A percentile compares a stretch with the other conserved stretches of the same genome.
phyloP scores from a whole-genome alignment of 1,140 invertebrate species.

The Mamestra configurata region DNA sequence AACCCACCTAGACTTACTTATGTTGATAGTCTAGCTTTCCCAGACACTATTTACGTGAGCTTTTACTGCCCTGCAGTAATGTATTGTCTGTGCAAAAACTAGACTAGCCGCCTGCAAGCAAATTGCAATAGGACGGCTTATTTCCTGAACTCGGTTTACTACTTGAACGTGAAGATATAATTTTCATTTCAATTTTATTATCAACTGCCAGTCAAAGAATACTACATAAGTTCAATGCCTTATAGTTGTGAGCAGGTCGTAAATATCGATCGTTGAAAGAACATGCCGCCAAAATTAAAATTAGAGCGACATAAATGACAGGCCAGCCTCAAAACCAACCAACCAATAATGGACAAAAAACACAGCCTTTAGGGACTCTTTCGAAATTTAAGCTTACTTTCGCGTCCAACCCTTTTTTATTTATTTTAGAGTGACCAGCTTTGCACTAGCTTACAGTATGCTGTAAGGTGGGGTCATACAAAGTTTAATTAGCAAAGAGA shows the following conservation, averaged over 20 bases:
- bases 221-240: too few species aligned
- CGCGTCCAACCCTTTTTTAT: neutral
- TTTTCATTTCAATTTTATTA: too few species aligned
- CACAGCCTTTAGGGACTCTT: neutral
- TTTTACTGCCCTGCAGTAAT: constrained; percentile 21
- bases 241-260: neutral
- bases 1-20: neutral
- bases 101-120: constrained; percentile 25
- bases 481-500: constrained; percentile 32
- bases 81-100: constrained; percentile 34
- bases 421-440: neutral
- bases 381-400: neutral
- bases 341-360: neutral
- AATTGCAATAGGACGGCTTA: constrained; percentile 21
- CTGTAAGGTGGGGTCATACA: neutral
- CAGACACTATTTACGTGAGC: constrained; percentile 24
- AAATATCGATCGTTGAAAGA: neutral
- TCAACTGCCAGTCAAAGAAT: too few species aligned
- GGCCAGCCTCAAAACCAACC: neutral
- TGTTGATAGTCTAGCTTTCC: constrained; percentile 32
- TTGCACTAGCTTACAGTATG: neutral
- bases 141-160: constrained; percentile 7
- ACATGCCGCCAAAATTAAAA: too few species aligned
- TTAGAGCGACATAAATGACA: too few species aligned
- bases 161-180: neutral